A percentile compares a stretch with the other conserved stretches of the same genome.
phyloP scores from a whole-genome alignment of 2,888 invertebrate genomes.

The Taphrorychus bicolor region DNA sequence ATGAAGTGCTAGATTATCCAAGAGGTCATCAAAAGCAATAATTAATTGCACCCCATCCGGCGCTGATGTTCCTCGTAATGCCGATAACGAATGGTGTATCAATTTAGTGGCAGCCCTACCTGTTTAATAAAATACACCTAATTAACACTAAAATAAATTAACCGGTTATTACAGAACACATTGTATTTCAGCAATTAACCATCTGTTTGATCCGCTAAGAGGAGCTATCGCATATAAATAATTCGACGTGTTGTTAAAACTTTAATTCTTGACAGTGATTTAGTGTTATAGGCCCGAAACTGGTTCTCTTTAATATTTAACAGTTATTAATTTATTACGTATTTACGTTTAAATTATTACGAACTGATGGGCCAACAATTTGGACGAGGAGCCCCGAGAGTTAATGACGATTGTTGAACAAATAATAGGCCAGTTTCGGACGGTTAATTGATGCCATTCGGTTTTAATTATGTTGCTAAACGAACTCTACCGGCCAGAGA shows the following conservation, averaged over 20 bases:
- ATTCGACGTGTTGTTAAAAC: slow-evolving; percentile 52
- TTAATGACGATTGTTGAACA: slow-evolving; percentile 19
- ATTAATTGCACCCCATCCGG: background rate
- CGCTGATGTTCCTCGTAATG: background rate
- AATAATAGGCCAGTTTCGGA: slow-evolving; percentile 16
- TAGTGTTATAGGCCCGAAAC: slow-evolving; percentile 54
- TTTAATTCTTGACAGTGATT: slow-evolving; percentile 57
- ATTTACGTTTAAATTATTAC: slow-evolving; percentile 22
- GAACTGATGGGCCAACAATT: slow-evolving; percentile 27
- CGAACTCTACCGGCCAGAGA: slow-evolving; percentile 1
- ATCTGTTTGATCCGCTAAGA: slow-evolving; percentile 54
- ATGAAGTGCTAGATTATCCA: background rate
- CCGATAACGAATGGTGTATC: background rate
- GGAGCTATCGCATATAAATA: slow-evolving; percentile 55
- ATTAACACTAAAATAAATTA: slow-evolving; percentile 57
- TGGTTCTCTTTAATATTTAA: slow-evolving; percentile 57
- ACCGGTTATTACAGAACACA: slow-evolving; percentile 55
- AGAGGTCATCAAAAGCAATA: background rate
- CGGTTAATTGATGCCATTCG: slow-evolving; percentile 16
- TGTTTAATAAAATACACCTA: slow-evolving; percentile 50
- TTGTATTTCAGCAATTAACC: slow-evolving; percentile 57
- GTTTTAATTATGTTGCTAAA: slow-evolving; percentile 15
- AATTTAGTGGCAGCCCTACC: background rate
- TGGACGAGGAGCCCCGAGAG: slow-evolving; percentile 11
- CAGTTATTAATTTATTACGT: slow-evolving; percentile 53